Evolutionary conservation across 2,888 invertebrate genomes (phyloP).

Genomic region (Hedya salicella): DNA sequence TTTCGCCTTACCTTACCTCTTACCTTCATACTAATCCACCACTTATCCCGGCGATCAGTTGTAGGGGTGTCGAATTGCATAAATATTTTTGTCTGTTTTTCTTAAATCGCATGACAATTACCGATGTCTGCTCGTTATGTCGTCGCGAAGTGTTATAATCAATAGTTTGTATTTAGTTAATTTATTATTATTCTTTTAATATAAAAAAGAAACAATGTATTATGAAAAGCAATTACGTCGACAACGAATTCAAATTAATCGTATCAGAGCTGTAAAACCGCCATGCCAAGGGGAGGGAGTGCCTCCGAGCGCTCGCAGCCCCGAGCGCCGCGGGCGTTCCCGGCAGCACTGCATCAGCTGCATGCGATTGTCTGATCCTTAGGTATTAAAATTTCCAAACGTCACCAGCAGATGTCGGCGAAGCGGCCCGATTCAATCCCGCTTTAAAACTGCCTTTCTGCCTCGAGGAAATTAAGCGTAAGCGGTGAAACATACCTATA

Average conservation of each 20-base stretch:
- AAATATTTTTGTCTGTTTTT: too few relatives aligned
- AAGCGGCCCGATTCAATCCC: conserved; percentile 61
- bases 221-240: not conserved
- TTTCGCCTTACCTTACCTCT: too few relatives aligned
- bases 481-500: conserved; percentile 50
- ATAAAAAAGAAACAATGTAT: not conserved
- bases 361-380: conserved; percentile 54
- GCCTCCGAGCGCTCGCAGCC: conserved; percentile 2
- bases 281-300: not conserved
- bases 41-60: too few relatives aligned
- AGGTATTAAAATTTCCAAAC: conserved; percentile 66
- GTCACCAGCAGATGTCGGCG: conserved; percentile 64
- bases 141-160: too few relatives aligned
- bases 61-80: too few relatives aligned
- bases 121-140: too few relatives aligned
- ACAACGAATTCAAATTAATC: conserved; percentile 3
- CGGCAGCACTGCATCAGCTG: conserved; percentile 47
- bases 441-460: conserved; percentile 61
- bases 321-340: conserved; percentile 27
- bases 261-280: conserved; percentile 10
- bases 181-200: not conserved
- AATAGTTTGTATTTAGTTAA: too few relatives aligned
- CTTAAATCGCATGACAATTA: too few relatives aligned
- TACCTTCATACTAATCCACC: too few relatives aligned
- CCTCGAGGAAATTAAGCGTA: conserved; percentile 60